phyloP scores from a whole-genome alignment of 53 echinoderm and acorn worm genomes.

The Luidia sarsii region DNA sequence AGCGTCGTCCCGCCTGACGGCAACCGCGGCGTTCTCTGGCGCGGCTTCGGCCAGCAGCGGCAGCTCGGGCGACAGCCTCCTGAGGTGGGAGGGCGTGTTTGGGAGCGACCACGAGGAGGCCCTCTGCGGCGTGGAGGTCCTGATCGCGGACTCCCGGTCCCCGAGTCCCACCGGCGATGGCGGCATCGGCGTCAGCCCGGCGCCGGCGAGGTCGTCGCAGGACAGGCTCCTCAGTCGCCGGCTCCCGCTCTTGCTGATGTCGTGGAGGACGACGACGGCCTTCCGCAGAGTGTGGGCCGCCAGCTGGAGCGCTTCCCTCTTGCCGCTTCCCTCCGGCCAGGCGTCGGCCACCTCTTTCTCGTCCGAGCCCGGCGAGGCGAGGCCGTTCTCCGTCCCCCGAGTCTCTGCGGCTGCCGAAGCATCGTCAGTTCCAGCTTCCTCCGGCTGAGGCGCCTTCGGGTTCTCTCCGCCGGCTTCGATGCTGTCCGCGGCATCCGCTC shows the following conservation, averaged over 20 bases:
- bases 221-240: constrained; percentile 13
- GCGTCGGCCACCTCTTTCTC: no score
- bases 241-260: constrained; percentile 8
- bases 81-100: constrained; percentile 6
- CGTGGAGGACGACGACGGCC: constrained; percentile 38
- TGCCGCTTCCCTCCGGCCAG: no score
- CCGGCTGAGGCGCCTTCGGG: no score
- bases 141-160: background rate
- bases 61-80: background rate
- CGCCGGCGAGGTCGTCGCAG: background rate
- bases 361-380: no score
- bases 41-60: background rate
- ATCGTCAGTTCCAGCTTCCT: no score
- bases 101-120: constrained; percentile 7
- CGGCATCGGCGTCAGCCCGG: background rate
- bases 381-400: no score
- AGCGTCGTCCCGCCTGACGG: no score
- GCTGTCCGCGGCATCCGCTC: no score
- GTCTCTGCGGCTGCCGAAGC: no score
- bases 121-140: background rate
- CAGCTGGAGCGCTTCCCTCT: no score
- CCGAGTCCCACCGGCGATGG: background rate
- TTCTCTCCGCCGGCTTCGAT: no score
- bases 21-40: no score
- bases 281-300: constrained; percentile 5